phyloP scores from a whole-genome alignment of 1,140 invertebrate genomes.

The Drosophila quadrilineata region DNA sequence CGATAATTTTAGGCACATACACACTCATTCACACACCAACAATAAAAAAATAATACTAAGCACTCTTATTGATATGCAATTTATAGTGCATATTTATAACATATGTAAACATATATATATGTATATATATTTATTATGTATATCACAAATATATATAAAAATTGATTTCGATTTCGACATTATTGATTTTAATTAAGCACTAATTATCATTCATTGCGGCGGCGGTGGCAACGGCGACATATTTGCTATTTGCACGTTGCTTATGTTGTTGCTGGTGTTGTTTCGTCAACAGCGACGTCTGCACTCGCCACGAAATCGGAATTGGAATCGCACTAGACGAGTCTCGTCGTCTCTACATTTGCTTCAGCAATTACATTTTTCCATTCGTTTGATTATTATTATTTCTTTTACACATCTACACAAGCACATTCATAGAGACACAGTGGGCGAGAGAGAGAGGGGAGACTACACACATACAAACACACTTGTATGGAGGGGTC shows the following conservation, averaged over 20 bases:
- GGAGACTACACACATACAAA: too few species aligned
- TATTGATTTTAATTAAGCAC: conserved; percentile 79
- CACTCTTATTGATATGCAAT: background rate
- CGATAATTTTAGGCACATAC: conserved; percentile 17
- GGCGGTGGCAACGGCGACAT: conserved; percentile 29
- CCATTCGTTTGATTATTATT: conserved; percentile 77
- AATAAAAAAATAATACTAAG: background rate
- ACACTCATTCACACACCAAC: conserved; percentile 12
- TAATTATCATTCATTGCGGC: conserved; percentile 71
- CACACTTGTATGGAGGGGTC: conserved; percentile 17
- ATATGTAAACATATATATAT: too few species aligned
- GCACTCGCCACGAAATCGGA: conserved; percentile 28
- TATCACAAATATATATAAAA: conserved; percentile 54
- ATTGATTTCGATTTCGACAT: conserved; percentile 61
- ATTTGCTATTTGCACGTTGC: conserved; percentile 64
- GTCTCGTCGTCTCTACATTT: conserved; percentile 35
- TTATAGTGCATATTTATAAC: conserved; percentile 15
- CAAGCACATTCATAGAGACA: conserved; percentile 15
- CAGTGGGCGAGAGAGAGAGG: conserved; percentile 20
- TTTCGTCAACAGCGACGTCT: conserved; percentile 33
- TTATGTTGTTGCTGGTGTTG: conserved; percentile 28
- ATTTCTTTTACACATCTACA: conserved; percentile 45
- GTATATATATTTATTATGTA: conserved; percentile 20
- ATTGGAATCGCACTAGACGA: conserved; percentile 10
- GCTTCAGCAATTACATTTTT: conserved; percentile 74